Percentiles rank a stretch among this genome's conserved stretches.
phyloP scores from a whole-genome alignment of 2,797 vertebrate genomes.

The Sciurus vulgaris region DNA sequence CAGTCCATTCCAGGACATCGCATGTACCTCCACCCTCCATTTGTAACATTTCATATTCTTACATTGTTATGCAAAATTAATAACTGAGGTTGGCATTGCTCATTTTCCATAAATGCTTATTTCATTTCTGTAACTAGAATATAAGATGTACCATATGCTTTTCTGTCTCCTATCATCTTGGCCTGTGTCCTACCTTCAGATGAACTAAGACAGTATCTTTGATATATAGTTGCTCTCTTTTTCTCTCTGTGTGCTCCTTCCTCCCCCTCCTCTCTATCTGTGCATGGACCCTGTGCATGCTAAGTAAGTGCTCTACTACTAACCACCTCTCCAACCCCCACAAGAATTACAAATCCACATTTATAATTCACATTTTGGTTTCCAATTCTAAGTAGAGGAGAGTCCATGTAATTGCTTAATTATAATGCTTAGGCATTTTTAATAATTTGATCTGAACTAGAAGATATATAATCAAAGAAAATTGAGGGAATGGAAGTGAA shows the following conservation, averaged over 20 bases:
- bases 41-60: background rate
- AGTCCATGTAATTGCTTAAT: background rate
- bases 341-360: background rate
- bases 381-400: background rate
- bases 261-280: too few relatives aligned
- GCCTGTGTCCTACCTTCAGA: background rate
- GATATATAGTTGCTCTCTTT: background rate
- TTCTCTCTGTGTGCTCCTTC: too few relatives aligned
- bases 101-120: background rate
- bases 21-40: rapidly evolving
- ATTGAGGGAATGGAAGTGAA: background rate
- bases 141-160: rapidly evolving
- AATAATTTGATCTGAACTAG: conserved; percentile 6
- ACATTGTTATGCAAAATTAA: background rate
- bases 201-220: background rate
- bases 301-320: too few relatives aligned
- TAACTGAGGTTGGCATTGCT: background rate
- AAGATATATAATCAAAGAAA: background rate
- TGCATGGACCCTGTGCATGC: too few relatives aligned
- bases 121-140: background rate
- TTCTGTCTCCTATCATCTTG: background rate
- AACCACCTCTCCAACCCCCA: too few relatives aligned
- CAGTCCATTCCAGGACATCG: background rate
- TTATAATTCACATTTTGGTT: conserved; percentile 1
- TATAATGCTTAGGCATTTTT: background rate